These are phyloP conservation scores for Ostrea denselamellosa DNA, from an alignment of 1,140 invertebrate species.

Conservation along the genomic window DNA sequence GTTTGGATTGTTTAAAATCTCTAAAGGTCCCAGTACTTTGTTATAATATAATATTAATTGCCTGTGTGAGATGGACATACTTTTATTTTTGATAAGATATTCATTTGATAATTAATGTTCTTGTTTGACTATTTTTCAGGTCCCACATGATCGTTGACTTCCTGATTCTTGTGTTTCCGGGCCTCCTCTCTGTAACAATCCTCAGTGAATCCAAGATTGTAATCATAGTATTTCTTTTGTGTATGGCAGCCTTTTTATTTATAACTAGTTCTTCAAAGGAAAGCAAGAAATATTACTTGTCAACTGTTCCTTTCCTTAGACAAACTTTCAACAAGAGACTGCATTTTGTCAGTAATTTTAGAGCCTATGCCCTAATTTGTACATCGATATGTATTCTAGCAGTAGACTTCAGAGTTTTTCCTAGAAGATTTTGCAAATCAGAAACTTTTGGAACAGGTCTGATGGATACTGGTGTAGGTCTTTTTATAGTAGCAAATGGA, in stretches of 20 bases:
- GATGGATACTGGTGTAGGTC: slow-evolving; percentile 96
- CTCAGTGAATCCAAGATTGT: not conserved
- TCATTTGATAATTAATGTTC: too few relatives aligned
- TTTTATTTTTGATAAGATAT: too few relatives aligned
- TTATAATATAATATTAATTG: too few relatives aligned
- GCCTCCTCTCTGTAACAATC: not conserved
- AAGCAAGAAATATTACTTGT: not conserved
- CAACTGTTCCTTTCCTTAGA: not conserved
- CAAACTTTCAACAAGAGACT: slow-evolving; percentile 33
- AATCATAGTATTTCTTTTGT: not conserved
- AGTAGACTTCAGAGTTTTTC: slow-evolving; percentile 94
- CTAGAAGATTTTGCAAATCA: slow-evolving; percentile 90
- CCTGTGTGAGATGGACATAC: too few relatives aligned
- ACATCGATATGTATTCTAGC: slow-evolving; percentile 92
- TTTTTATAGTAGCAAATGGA: slow-evolving; percentile 92
- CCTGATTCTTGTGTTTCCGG: slow-evolving; percentile 5
- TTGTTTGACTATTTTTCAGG: not conserved
- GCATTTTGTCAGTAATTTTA: slow-evolving; percentile 80
- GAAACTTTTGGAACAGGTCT: slow-evolving; percentile 91
- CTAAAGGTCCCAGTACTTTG: too few relatives aligned
- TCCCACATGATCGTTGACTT: not conserved
- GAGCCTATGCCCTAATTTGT: slow-evolving; percentile 83
- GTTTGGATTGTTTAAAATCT: not conserved
- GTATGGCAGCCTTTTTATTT: not conserved
- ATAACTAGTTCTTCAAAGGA: not conserved